Percentiles rank a stretch among this genome's conserved stretches.
Evolutionary conservation across 1,140 invertebrate species (phyloP).

Genomic region (Pinna nobilis): DNA sequence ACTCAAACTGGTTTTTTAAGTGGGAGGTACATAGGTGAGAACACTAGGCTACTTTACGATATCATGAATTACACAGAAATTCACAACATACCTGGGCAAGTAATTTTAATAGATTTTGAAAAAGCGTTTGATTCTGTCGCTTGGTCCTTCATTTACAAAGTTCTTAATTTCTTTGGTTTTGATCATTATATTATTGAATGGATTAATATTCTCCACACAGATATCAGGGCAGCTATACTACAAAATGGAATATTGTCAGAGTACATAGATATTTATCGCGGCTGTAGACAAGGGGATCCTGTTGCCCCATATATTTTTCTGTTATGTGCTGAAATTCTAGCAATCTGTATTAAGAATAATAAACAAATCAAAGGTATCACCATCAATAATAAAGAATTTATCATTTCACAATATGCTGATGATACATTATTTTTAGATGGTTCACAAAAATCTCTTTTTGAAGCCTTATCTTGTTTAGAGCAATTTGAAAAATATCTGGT

Average conservation of each 20-base stretch:
- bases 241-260: constrained; percentile 29
- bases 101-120: too few species aligned
- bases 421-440: constrained; percentile 38
- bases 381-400: constrained; percentile 24
- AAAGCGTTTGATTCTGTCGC: too few species aligned
- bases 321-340: constrained; percentile 36
- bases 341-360: constrained; percentile 22
- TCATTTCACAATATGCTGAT: constrained; percentile 28
- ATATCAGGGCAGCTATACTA: constrained; percentile 23
- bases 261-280: constrained; percentile 17
- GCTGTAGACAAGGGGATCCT: constrained; percentile 29
- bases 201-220: constrained; percentile 29
- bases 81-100: too few species aligned
- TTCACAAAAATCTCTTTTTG: constrained; percentile 20
- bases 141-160: too few species aligned
- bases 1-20: constrained; percentile 2
- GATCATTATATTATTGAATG: constrained; percentile 3
- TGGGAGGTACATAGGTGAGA: constrained; percentile 13
- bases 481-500: background rate
- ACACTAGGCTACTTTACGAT: constrained; percentile 21
- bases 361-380: constrained; percentile 22
- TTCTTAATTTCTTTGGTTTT: constrained; percentile 45
- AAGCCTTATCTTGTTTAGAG: background rate
- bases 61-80: constrained; percentile 12
- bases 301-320: constrained; percentile 11